Evolutionary conservation across 1,140 invertebrate genomes (phyloP).

Genomic region (Scaptomyza pallida): DNA sequence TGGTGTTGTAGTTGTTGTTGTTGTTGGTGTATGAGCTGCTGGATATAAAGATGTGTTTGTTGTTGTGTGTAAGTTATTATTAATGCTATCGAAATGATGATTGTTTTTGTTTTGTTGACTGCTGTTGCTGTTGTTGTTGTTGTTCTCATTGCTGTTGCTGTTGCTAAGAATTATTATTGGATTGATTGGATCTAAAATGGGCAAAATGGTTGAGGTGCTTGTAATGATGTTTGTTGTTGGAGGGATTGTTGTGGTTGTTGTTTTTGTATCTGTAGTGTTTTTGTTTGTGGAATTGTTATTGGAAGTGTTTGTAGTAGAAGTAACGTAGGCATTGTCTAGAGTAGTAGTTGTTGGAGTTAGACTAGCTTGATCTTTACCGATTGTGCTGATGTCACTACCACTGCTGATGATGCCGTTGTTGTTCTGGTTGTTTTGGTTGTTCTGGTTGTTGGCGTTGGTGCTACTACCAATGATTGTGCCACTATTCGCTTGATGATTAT

Average conservation of each 20-base stretch:
- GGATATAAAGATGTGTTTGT: conserved; percentile 77
- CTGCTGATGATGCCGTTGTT: conserved; percentile 79
- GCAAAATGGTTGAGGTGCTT: conserved; percentile 1
- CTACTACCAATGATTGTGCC: conserved; percentile 84
- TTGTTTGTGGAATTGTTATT: conserved; percentile 22
- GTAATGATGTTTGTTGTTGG: conserved; percentile 20
- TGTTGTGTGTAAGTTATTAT: conserved; percentile 58
- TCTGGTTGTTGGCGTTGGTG: conserved; percentile 70
- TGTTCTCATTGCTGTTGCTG: conserved; percentile 1
- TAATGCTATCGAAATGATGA: conserved; percentile 7
- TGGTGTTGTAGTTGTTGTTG: conserved; percentile 51
- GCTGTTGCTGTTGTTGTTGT: conserved; percentile 8
- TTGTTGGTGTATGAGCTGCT: conserved; percentile 73
- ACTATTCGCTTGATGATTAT: conserved; percentile 82
- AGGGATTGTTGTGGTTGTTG: conserved; percentile 28
- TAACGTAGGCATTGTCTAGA: conserved; percentile 35
- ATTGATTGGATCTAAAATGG: conserved; percentile 29
- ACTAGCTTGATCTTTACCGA: conserved; percentile 83
- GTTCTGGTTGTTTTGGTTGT: conserved; percentile 48
- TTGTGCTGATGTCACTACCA: conserved; percentile 82
- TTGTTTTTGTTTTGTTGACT: conserved; percentile 6
- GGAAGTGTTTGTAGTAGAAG: conserved; percentile 11
- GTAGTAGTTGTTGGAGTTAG: conserved; percentile 41
- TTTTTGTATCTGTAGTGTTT: conserved; percentile 27
- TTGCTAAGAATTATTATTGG: conserved; percentile 11